Conservation (phyloP, 2,888 invertebrate species). For the Melikaiella ostensackeni region DNA sequence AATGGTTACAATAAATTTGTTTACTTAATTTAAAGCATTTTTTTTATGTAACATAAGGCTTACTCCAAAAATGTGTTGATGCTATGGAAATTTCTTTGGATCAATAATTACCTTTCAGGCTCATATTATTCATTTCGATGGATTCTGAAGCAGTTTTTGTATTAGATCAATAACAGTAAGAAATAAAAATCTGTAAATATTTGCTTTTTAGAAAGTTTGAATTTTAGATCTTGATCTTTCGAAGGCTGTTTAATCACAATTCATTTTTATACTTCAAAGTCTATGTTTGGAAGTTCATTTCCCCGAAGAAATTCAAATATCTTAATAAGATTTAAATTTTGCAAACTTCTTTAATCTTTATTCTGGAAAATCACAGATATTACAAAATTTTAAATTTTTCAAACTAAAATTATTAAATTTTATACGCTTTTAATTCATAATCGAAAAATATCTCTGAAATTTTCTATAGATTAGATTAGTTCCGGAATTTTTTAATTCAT, state of each 20-base stretch:
- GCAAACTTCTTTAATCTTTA: no score
- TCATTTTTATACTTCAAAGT: no score
- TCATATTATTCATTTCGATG: background rate
- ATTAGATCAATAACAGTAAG: background rate
- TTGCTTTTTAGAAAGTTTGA: background rate
- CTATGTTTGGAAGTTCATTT: no score
- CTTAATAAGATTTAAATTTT: no score
- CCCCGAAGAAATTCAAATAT: background rate
- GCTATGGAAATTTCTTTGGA: background rate
- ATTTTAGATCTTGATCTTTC: background rate
- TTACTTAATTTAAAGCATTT: background rate
- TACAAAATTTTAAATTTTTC: no score
- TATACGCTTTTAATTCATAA: no score
- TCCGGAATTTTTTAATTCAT: no score
- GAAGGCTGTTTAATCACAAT: background rate
- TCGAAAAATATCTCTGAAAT: no score
- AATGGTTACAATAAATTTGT: background rate
- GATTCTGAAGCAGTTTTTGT: background rate
- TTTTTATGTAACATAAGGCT: background rate
- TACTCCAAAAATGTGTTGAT: slow-evolving; percentile 2
- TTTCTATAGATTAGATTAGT: no score
- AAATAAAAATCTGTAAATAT: background rate
- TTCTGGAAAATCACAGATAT: no score
- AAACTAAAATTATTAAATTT: no score
- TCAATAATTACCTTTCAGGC: background rate